A percentile compares a stretch with the other conserved stretches of the same genome.
phyloP scores from a whole-genome alignment of 2,888 invertebrate genomes.

The Prosapia bicincta region DNA sequence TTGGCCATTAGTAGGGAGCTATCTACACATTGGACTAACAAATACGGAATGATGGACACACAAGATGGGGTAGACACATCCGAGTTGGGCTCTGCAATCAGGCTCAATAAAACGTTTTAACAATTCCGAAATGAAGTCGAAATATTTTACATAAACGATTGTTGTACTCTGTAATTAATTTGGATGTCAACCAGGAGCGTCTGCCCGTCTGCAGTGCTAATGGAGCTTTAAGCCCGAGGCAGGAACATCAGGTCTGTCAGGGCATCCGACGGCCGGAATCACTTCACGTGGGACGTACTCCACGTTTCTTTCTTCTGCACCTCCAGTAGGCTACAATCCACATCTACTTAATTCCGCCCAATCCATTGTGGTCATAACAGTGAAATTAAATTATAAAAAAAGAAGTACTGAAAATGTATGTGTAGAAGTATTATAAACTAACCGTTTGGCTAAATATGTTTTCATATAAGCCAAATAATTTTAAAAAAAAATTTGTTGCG shows the following conservation, averaged over 20 bases:
- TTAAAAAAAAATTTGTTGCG: too few species aligned
- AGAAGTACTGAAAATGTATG: too few species aligned
- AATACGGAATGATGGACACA: background rate
- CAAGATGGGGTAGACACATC: background rate
- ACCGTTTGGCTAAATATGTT: too few species aligned
- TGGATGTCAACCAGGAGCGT: background rate
- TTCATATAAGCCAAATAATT: too few species aligned
- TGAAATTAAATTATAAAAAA: too few species aligned
- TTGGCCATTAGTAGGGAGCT: background rate
- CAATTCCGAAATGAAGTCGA: background rate
- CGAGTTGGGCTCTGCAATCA: background rate
- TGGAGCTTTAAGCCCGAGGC: background rate
- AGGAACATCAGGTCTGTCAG: background rate
- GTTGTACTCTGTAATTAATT: background rate
- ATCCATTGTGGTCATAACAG: too few species aligned
- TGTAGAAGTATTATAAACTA: too few species aligned
- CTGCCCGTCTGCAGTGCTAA: background rate
- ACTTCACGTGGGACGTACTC: too few species aligned
- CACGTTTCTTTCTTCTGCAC: too few species aligned
- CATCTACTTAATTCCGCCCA: too few species aligned
- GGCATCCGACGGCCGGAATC: background rate
- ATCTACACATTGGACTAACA: background rate
- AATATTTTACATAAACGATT: background rate
- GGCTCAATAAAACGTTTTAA: background rate
- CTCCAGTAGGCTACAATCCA: too few species aligned